Conservation (phyloP, 2,113 vertebrate species). For the Cyanocitta stelleri region DNA sequence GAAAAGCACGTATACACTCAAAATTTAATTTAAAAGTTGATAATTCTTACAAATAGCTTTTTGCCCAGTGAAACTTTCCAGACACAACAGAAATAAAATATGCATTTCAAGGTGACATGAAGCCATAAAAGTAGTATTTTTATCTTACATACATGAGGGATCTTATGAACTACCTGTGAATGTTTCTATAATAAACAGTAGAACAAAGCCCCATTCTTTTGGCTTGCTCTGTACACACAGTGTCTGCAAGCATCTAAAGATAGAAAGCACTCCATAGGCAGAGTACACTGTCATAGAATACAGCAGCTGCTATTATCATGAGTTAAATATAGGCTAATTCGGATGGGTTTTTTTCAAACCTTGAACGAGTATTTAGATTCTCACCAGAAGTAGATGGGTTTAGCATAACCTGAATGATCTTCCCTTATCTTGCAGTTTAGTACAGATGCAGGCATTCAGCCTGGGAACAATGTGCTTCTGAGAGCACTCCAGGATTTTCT, state of each 20-base stretch:
- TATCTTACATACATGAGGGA: background rate
- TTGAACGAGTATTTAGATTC: background rate
- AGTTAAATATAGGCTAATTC: conserved; percentile 33
- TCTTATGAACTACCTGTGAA: background rate
- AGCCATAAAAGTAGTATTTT: background rate
- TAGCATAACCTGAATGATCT: background rate
- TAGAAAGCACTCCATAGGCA: conserved; percentile 13
- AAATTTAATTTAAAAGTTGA: background rate
- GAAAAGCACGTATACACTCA: background rate
- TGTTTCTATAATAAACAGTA: background rate
- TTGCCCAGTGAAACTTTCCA: background rate
- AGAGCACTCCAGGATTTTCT: background rate
- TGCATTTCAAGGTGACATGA: background rate
- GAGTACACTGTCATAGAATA: background rate
- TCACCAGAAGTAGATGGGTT: background rate
- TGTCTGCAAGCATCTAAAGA: conserved; percentile 1
- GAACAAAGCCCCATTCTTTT: background rate
- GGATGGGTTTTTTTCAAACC: background rate
- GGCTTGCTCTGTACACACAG: background rate
- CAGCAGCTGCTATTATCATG: background rate
- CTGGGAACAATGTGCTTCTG: background rate
- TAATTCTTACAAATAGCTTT: background rate
- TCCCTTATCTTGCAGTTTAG: background rate
- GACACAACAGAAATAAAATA: background rate
- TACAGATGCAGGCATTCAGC: background rate